Evolutionary conservation across 2,797 vertebrate genomes (phyloP).

Genomic region (Gila robusta): DNA sequence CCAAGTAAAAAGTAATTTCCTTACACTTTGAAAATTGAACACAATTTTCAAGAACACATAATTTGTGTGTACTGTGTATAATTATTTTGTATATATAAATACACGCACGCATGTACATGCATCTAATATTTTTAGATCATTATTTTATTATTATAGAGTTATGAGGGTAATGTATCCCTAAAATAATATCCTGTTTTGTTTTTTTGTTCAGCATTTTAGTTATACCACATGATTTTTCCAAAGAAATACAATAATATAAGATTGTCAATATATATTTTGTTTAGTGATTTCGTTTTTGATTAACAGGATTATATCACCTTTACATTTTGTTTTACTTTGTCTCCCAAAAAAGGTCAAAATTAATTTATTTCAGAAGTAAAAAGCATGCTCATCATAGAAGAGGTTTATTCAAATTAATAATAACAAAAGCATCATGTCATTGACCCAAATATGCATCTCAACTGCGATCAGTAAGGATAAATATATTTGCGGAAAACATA

Average conservation of each 20-base stretch:
- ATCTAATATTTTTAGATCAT: neutral
- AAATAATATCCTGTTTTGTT: neutral
- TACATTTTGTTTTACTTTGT: too few species aligned
- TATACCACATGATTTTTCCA: too few species aligned
- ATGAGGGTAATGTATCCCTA: neutral
- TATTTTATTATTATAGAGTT: neutral
- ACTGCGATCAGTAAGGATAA: constrained; percentile 15
- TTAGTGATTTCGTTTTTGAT: too few species aligned
- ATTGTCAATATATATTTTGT: neutral
- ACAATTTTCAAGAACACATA: too few species aligned
- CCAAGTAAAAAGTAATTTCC: neutral
- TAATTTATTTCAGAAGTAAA: neutral
- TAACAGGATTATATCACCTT: too few species aligned
- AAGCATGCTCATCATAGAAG: neutral
- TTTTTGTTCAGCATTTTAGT: too few species aligned
- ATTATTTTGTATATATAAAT: too few species aligned
- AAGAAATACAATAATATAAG: too few species aligned
- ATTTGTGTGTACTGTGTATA: too few species aligned
- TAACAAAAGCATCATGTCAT: neutral
- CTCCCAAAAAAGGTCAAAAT: too few species aligned
- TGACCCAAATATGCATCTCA: constrained; percentile 14
- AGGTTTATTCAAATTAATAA: neutral
- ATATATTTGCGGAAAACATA: constrained; percentile 35
- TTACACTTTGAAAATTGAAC: neutral
- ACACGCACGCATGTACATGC: too few species aligned